Base-by-base conservation (phyloP, 2,113 vertebrate genomes). In the Boulengerochromis microlepis region DNA sequence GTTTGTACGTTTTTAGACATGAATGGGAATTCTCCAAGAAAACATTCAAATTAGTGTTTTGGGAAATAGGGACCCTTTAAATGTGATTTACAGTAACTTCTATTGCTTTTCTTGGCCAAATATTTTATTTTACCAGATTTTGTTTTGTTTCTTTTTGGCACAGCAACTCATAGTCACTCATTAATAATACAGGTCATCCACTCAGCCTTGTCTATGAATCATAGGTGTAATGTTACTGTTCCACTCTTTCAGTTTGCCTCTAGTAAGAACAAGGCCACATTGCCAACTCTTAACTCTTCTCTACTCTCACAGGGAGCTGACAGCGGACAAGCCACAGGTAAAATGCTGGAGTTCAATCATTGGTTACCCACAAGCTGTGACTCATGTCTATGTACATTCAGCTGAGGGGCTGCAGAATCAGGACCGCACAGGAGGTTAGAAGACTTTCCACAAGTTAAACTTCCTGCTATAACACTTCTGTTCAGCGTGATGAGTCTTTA, bases 361-460 rank as follows among this genome's bases (percentile, higher is more conserved):
- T 6, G 98, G 98, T 56, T 98, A 98, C 84, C 98, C 98, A 4
- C 96, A 96, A 80, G 95, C 90, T 40, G 96, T 99, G 82, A 97
- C 96, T 31, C 98, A 99, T 40, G 89, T 99, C 84, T 98, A 97
- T 10, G 82, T 99, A 71, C 96, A 96, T 2, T 95, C 92, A 22
- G 98, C 97, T 7, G 97, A 97, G 56, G 97, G 95, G 4, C 96
- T 99, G 87, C 93, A 97, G 88, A 96, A 95, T 83, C 97, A 97
- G 88, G 96, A 97, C 69, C 83, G 91, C 15, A 89, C 93, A 12
- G 97, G 97, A 29, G 97, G 98, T 98, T 93, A 95, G 97, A 87
- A 40, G 10, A 24, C 7, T 29, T 52, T 2, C 26, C 24, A 76
- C 29, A 42, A 53, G 8, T 19, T 18, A 5, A 26, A 78, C 33